Evolutionary conservation across 2,113 vertebrate genomes (phyloP).

Genomic region (Cygnus atratus): DNA sequence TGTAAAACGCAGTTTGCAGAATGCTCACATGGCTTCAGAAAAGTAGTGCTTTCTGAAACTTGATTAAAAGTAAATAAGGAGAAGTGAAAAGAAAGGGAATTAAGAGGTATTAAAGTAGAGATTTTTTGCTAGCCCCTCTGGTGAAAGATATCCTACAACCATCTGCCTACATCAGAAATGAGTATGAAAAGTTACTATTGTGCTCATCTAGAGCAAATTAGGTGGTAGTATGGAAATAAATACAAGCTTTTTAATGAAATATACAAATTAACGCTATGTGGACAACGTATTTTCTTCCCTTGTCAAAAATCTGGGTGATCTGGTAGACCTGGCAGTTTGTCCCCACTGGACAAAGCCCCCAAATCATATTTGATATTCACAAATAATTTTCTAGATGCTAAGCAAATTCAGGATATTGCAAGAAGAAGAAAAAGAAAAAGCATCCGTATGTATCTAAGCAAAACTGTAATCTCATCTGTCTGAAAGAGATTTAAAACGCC

Average conservation of each 20-base stretch:
- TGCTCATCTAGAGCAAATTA: not conserved
- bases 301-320: not conserved
- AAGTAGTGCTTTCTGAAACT: not conserved
- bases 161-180: not conserved
- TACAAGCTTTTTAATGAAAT: not conserved
- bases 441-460: not conserved
- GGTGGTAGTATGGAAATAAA: not conserved
- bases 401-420: not conserved
- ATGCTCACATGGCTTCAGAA: not conserved
- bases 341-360: not conserved
- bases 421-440: not conserved
- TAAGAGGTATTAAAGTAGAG: not conserved
- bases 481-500: not conserved
- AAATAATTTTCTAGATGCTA: not conserved
- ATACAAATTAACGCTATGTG: not conserved
- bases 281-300: not conserved
- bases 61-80: not conserved
- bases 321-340: not conserved
- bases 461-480: not conserved
- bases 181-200: not conserved
- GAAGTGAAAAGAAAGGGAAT: not conserved
- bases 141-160: not conserved
- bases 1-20: not conserved
- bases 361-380: not conserved
- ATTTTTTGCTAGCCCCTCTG: not conserved